Percentiles rank a stretch among this genome's conserved stretches.
Evolutionary conservation across 2,797 vertebrate genomes (phyloP).

Genomic region (Poecilia gillii): DNA sequence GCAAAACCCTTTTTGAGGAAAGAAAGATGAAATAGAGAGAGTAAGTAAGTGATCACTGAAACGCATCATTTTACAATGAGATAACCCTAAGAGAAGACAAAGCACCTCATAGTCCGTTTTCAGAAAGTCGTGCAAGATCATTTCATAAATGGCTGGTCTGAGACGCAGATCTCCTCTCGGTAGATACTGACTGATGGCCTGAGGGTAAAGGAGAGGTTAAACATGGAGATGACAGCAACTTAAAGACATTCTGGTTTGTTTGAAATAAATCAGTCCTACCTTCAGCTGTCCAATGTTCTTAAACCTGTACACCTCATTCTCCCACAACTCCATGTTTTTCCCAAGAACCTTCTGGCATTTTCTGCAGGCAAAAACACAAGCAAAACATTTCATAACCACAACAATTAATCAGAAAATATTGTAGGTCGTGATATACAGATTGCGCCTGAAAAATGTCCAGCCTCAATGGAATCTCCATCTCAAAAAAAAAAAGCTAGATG

Average conservation of each 20-base stretch:
- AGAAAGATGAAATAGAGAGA: not conserved
- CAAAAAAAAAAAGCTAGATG: not conserved
- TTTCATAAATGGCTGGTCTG: constrained; percentile 97
- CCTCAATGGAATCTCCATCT: not conserved
- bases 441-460: not conserved
- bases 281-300: constrained; percentile 97
- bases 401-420: constrained; percentile 3
- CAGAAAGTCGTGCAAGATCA: constrained; percentile 97
- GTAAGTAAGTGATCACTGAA: not conserved
- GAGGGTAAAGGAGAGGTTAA: constrained; percentile 22
- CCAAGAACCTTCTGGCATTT: constrained; percentile 99
- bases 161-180: constrained; percentile 94
- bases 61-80: not conserved
- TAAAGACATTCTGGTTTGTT: not conserved
- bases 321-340: constrained; percentile 98
- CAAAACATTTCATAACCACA: not conserved
- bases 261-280: constrained; percentile 55
- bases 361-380: constrained; percentile 69
- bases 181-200: constrained; percentile 97
- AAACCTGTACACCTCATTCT: constrained; percentile 97
- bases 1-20: constrained; percentile 88
- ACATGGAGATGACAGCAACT: not conserved
- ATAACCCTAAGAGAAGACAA: not conserved
- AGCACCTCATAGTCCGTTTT: constrained; percentile 96
- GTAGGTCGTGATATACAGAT: not conserved